These are phyloP conservation scores for Epinotia demarniana DNA, from an alignment of 2,888 invertebrate genomes.

Conservation along the genomic window DNA sequence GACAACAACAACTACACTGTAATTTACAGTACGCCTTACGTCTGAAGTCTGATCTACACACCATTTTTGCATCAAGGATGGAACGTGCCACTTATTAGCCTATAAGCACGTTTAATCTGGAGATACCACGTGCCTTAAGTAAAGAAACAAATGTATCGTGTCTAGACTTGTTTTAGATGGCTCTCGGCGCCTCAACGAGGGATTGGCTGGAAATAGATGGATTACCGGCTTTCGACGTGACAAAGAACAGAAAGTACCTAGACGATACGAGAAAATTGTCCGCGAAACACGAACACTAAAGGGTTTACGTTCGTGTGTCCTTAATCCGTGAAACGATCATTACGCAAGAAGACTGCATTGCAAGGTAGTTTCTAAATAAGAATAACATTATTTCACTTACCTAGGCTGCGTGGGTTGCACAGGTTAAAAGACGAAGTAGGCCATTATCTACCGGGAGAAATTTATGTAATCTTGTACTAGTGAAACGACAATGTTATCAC, in stretches of 20 bases:
- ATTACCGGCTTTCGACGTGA: conserved; percentile 5
- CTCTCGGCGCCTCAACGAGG: background rate
- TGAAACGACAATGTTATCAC: too few species aligned
- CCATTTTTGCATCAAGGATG: too few species aligned
- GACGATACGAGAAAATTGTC: background rate
- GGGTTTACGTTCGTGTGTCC: background rate
- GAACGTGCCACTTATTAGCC: too few species aligned
- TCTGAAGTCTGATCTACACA: too few species aligned
- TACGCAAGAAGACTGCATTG: too few species aligned
- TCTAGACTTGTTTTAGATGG: background rate
- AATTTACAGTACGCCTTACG: too few species aligned
- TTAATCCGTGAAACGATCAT: background rate
- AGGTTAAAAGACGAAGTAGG: too few species aligned
- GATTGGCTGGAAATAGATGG: background rate
- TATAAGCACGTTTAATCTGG: background rate
- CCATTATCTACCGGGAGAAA: too few species aligned
- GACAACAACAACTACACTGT: too few species aligned
- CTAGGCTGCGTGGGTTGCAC: too few species aligned
- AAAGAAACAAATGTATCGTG: background rate
- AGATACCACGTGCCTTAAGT: background rate
- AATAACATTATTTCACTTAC: background rate
- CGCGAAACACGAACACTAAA: background rate
- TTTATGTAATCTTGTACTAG: too few species aligned
- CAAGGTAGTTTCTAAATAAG: too few species aligned
- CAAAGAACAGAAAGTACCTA: background rate